Percentiles rank a stretch among this genome's conserved stretches.
phyloP scores from a whole-genome alignment of 1,140 invertebrate species.

The Berghia stephanieae region DNA sequence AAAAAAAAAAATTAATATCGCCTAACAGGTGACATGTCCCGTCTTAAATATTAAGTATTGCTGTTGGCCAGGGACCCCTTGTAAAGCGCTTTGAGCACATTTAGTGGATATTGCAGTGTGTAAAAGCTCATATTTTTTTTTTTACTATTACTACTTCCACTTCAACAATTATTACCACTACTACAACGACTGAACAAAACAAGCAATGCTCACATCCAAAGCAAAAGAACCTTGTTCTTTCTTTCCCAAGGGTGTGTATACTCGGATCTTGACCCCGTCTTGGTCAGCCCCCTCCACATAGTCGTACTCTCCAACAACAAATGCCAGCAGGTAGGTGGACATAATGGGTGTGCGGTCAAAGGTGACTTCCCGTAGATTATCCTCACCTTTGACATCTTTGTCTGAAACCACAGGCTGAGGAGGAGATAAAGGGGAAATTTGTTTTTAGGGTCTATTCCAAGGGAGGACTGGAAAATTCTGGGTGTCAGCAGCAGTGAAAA shows the following conservation, averaged over 20 bases:
- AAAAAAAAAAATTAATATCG: no score
- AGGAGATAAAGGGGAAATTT: constrained; percentile 32
- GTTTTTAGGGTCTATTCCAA: no score
- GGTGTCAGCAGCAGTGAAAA: no score
- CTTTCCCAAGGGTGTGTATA: constrained; percentile 92
- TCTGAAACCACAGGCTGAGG: constrained; percentile 74
- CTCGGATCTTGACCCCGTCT: constrained; percentile 84
- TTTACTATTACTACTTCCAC: neutral
- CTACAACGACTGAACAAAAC: neutral
- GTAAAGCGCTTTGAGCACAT: no score
- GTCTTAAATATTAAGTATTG: no score
- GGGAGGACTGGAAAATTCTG: neutral
- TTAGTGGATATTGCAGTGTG: no score
- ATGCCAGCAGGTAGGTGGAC: constrained; percentile 95
- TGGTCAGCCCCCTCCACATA: constrained; percentile 77
- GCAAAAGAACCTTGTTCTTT: constrained; percentile 92
- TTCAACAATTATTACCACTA: neutral
- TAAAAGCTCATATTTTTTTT: no score
- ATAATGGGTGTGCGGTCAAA: constrained; percentile 92
- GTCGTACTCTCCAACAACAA: constrained; percentile 93
- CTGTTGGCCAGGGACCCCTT: no score
- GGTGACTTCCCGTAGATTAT: constrained; percentile 73
- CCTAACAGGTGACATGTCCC: no score
- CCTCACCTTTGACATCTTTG: constrained; percentile 62
- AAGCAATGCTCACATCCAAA: constrained; percentile 71